phyloP scores from a whole-genome alignment of 2,797 vertebrate genomes.

The Ficedula albicollis region DNA sequence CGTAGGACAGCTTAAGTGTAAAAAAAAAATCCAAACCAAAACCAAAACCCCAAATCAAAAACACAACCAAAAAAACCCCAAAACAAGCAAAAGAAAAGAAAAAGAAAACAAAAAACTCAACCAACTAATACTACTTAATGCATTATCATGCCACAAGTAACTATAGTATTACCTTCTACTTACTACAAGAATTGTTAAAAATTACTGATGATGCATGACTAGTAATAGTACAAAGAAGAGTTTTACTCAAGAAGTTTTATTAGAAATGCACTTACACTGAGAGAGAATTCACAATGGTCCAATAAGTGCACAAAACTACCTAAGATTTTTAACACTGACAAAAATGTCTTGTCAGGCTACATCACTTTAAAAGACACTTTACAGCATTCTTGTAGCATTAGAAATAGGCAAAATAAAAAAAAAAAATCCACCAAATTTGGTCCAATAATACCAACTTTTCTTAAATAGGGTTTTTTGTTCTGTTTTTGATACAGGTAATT shows the following conservation, averaged over 20 bases:
- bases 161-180: conserved; percentile 90
- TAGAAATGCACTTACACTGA: conserved; percentile 96
- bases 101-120: conserved; percentile 67
- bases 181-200: conserved; percentile 91
- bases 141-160: conserved; percentile 98
- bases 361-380: conserved; percentile 84
- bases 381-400: conserved; percentile 85
- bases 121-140: conserved; percentile 92
- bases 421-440: conserved; percentile 78
- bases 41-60: conserved; percentile 65
- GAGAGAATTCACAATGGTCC: conserved; percentile 93
- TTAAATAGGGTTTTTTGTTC: conserved; percentile 47
- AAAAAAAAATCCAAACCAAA: conserved; percentile 69
- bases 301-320: conserved; percentile 93
- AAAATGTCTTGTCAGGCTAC: conserved; percentile 88
- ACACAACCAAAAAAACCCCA: conserved; percentile 69
- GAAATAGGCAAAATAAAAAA: conserved; percentile 79
- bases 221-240: conserved; percentile 89
- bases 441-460: conserved; percentile 76
- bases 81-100: conserved; percentile 50
- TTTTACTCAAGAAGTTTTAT: conserved; percentile 88
- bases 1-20: conserved; percentile 85
- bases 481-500: conserved; percentile 72
- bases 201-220: conserved; percentile 89
- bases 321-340: conserved; percentile 86